Evolutionary conservation across 2,113 vertebrate species (phyloP).

Genomic region (Candoia aspera): DNA sequence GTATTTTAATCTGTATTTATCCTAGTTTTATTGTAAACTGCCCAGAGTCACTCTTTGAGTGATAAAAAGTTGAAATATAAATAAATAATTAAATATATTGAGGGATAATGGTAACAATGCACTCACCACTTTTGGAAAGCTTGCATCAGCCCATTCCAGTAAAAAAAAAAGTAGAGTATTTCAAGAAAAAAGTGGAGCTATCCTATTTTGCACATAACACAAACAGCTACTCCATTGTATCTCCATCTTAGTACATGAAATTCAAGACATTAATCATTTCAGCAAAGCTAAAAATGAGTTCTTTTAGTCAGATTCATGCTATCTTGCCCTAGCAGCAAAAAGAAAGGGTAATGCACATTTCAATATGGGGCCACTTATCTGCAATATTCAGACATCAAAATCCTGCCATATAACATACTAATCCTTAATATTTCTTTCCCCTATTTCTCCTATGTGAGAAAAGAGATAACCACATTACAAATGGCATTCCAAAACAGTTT

Average conservation of each 20-base stretch:
- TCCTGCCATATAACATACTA: background rate
- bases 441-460: background rate
- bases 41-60: too few relatives aligned
- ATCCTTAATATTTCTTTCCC: conserved; percentile 15
- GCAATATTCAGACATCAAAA: conserved; percentile 34
- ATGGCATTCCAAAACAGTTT: conserved; percentile 9
- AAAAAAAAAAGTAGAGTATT: background rate
- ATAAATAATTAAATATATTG: background rate
- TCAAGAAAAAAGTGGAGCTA: background rate
- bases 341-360: background rate
- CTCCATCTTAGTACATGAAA: conserved; percentile 32
- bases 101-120: background rate
- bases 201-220: background rate
- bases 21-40: too few relatives aligned
- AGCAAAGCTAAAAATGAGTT: background rate
- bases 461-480: conserved; percentile 29
- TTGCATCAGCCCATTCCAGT: background rate
- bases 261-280: background rate
- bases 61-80: too few relatives aligned
- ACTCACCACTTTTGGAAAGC: background rate
- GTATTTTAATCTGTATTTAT: too few relatives aligned
- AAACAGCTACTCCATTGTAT: conserved; percentile 1
- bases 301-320: background rate
- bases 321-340: conserved; percentile 15
- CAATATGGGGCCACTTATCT: background rate